Evolutionary conservation across 2,113 vertebrate genomes (phyloP), one percentile per base, ranked within the genome.

Genomic region (Caretta caretta): DNA sequence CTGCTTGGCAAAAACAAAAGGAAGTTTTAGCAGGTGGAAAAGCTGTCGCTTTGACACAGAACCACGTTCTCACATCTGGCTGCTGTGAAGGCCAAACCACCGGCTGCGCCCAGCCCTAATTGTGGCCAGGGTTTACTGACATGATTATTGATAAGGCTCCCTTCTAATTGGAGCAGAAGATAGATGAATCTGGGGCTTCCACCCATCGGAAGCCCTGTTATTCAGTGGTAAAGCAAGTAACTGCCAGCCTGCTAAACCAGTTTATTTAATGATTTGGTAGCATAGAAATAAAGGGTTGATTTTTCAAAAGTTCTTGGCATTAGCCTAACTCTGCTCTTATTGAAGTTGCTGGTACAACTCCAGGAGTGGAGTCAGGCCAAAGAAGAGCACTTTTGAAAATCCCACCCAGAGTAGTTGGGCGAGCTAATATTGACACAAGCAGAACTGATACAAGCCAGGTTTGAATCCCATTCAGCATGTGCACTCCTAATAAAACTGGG

Each of bases 21-120:
- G 93, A 95, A 90, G 86, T 78, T 89, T 85, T 84, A 96, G 87
- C 96, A 97, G 94, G 87, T 97, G 84, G 87, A 49, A 54, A 95
- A 87, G 84, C 78, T 87, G 87, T 51, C 91, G 79, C 79, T 35
- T 94, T 54, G 65, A 94, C 86, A 80, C 92, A 92, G 90, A 96
- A 92, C 79, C 4, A 0, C 46, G 31, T 92, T 94, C 90, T 96
- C 1, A 2, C 69, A 1, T 93, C 57, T 8, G 4, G 17, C 81
- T 95, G 81, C 86, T 84, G 54, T 11, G 1, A 90, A 35, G 59
- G 82, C 51, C 84, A 90, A 96, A 88, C 96, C 90, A 86, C 69
- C 3, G 56, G 2, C 88, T 82, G 80, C 76, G 79, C 89, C 89
- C 96, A 88, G 79, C 96, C 92, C 48, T 72, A 76, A 5, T 38